phyloP scores from a whole-genome alignment of 1,140 invertebrate species.

The Brachionus calyciflorus region DNA sequence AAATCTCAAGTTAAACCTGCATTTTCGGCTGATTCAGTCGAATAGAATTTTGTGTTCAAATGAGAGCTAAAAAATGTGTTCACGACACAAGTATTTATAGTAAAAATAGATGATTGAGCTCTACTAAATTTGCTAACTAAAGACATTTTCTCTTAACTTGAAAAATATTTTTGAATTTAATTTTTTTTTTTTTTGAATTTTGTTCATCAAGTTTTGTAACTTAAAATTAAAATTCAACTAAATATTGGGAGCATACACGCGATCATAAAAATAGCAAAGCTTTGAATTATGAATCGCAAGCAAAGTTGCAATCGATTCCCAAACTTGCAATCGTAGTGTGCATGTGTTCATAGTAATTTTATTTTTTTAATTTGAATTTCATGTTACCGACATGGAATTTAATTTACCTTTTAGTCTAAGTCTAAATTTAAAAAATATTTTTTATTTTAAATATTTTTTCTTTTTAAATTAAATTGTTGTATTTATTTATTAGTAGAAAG shows the following conservation, averaged over 20 bases:
- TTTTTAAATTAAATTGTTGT: too few species aligned
- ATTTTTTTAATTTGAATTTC: too few species aligned
- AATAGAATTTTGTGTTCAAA: conserved; percentile 7
- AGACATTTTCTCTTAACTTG: conserved; percentile 33
- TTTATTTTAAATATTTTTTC: too few species aligned
- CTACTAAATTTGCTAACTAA: conserved; percentile 7
- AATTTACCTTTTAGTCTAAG: too few species aligned
- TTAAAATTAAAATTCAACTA: conserved; percentile 26
- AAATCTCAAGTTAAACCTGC: conserved; percentile 4
- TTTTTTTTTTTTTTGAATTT: not conserved
- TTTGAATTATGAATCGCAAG: not conserved
- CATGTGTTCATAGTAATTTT: too few species aligned
- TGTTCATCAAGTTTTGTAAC: not conserved
- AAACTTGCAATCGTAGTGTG: too few species aligned
- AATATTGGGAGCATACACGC: conserved; percentile 39
- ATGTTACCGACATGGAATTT: too few species aligned
- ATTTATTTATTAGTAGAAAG: too few species aligned
- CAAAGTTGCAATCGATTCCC: not conserved
- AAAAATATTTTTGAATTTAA: not conserved
- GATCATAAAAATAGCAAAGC: not conserved
- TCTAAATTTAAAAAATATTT: too few species aligned
- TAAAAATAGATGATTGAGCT: not conserved
- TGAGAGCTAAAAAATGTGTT: conserved; percentile 30
- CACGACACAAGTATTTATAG: not conserved
- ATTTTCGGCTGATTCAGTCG: conserved; percentile 12